phyloP scores from a whole-genome alignment of 2,113 vertebrate genomes.

The Hylia prasina region DNA sequence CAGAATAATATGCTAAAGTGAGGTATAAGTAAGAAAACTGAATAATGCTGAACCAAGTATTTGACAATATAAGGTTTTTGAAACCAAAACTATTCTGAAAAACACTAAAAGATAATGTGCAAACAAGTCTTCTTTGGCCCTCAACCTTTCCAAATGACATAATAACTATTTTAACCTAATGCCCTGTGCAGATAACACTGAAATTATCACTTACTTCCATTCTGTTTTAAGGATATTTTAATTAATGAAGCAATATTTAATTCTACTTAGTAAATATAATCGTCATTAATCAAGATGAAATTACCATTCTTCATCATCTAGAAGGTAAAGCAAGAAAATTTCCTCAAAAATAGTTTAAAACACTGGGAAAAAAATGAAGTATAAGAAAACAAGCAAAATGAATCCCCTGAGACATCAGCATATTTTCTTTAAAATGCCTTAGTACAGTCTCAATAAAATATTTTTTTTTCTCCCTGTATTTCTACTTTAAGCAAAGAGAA shows the following conservation, averaged over 20 bases:
- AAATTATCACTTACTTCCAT: neutral
- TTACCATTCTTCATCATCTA: neutral
- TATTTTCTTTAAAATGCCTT: neutral
- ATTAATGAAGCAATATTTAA: neutral
- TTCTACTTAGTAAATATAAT: neutral
- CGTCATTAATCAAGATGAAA: neutral
- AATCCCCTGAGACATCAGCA: neutral
- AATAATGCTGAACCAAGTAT: neutral
- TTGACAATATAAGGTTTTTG: neutral
- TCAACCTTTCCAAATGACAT: neutral
- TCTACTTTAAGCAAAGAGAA: neutral
- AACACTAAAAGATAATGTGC: neutral
- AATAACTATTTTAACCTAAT: neutral
- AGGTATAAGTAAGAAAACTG: neutral
- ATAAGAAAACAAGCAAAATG: neutral
- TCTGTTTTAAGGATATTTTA: neutral
- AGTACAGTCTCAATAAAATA: neutral
- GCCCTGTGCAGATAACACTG: neutral
- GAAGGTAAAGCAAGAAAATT: neutral
- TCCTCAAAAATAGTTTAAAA: neutral
- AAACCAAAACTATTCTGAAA: neutral
- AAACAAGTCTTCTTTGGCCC: neutral
- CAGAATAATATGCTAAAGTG: neutral
- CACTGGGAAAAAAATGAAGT: neutral
- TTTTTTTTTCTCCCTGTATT: neutral